Percentiles rank a stretch among this genome's conserved stretches.
These are phyloP conservation scores for Anas georgica DNA, from an alignment of 2,797 vertebrate genomes.

Conservation along the genomic window DNA sequence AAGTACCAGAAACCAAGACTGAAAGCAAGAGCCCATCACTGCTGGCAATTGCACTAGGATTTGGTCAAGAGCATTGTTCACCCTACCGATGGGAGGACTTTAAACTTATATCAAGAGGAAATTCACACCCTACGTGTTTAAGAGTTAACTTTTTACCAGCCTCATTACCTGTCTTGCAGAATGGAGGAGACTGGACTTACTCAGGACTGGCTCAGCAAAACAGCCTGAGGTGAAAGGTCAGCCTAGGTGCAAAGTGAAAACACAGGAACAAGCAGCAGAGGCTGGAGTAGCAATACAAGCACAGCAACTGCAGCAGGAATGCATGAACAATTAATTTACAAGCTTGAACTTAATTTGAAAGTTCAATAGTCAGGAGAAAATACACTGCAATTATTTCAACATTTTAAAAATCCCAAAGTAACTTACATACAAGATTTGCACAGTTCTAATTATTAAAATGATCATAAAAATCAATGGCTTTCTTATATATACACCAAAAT, in stretches of 20 bases:
- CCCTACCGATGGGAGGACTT: not conserved
- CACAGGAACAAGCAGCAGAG: not conserved
- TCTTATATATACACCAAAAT: not conserved
- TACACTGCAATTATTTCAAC: not conserved
- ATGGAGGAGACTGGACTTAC: not conserved
- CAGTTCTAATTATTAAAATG: not conserved
- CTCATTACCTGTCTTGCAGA: not conserved
- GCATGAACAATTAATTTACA: not conserved
- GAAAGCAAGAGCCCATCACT: not conserved
- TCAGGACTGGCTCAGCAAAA: not conserved
- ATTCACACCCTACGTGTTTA: not conserved
- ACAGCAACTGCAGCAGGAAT: not conserved
- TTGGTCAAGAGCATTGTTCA: not conserved
- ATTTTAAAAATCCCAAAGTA: not conserved
- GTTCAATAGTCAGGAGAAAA: not conserved
- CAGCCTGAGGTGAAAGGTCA: not conserved
- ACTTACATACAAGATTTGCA: not conserved
- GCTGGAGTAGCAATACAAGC: not conserved
- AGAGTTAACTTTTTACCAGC: not conserved
- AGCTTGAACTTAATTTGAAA: constrained; percentile 35
- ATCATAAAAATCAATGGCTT: not conserved
- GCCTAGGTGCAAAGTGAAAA: not conserved
- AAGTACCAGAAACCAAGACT: not conserved
- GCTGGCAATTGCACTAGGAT: not conserved
- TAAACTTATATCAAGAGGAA: not conserved